Evolutionary conservation across 2,888 invertebrate species (phyloP).

Genomic region (Apotomis capreana): DNA sequence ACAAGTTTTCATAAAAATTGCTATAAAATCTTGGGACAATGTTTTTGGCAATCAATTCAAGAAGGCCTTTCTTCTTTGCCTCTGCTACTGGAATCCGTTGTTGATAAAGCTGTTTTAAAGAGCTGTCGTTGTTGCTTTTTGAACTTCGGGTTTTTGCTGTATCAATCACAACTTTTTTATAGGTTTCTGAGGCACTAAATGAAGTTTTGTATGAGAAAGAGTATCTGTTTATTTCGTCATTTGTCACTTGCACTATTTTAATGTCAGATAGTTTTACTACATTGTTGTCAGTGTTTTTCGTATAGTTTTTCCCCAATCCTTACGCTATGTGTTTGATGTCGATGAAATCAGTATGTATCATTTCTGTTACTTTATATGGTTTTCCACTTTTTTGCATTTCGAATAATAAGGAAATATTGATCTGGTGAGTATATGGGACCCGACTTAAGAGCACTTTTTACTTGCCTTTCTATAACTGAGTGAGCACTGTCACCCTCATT

Average conservation of each 20-base stretch:
- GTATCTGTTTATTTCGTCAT: neutral
- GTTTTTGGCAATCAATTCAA: neutral
- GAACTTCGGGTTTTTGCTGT: no score
- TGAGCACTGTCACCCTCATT: constrained; percentile 6
- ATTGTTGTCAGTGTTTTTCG: neutral
- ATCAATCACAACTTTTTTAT: no score
- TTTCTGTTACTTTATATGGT: neutral
- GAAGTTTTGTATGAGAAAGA: neutral
- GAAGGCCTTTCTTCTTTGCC: neutral
- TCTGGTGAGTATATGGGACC: constrained; percentile 5
- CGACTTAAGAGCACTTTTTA: neutral
- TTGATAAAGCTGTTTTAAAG: no score
- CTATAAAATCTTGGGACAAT: neutral
- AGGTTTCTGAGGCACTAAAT: no score
- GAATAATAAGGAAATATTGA: neutral
- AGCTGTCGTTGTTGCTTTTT: no score
- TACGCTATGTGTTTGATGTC: no score
- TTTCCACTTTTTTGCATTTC: constrained; percentile 1
- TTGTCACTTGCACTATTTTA: neutral
- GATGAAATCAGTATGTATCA: no score
- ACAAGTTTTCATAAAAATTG: neutral
- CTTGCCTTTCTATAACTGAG: neutral
- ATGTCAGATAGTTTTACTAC: neutral
- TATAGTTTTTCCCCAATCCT: no score
- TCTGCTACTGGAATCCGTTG: neutral